phyloP scores from a whole-genome alignment of 2,113 vertebrate species.

The Polypterus bichir region DNA sequence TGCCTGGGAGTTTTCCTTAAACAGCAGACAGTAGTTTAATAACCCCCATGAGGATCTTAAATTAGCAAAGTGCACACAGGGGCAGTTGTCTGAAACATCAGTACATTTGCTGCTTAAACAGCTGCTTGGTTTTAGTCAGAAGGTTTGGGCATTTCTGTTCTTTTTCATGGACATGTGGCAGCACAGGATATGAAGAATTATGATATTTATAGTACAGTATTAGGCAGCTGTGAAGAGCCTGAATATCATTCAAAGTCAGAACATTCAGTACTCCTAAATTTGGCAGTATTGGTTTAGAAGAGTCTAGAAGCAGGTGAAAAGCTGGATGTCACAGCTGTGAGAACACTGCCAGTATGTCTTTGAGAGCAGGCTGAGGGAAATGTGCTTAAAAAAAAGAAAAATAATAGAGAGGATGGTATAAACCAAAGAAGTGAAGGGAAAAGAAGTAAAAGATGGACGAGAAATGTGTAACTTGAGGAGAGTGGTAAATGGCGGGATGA shows the following conservation, averaged over 20 bases:
- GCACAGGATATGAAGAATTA: too few species aligned
- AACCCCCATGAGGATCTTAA: slow-evolving; percentile 19
- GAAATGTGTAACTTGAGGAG: not conserved
- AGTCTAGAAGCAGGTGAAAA: not conserved
- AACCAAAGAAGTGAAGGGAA: not conserved
- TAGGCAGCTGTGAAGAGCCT: too few species aligned
- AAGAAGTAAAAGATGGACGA: not conserved
- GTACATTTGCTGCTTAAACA: slow-evolving; percentile 2
- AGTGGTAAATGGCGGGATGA: not conserved
- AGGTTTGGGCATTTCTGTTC: too few species aligned
- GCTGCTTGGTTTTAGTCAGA: too few species aligned
- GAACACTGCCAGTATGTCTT: not conserved
- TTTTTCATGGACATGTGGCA: too few species aligned
- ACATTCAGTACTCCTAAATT: too few species aligned
- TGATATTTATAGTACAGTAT: too few species aligned
- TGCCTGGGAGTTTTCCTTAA: too few species aligned
- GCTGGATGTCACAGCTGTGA: not conserved
- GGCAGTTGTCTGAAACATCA: slow-evolving; percentile 3
- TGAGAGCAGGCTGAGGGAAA: too few species aligned
- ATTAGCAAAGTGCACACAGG: slow-evolving; percentile 22
- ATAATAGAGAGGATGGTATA: not conserved
- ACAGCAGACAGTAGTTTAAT: too few species aligned
- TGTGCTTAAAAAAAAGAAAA: too few species aligned
- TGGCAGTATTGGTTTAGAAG: not conserved
- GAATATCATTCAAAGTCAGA: too few species aligned